These are phyloP conservation scores for Iselma pallidipennis DNA, from an alignment of 2,888 invertebrate genomes.

Conservation along the genomic window DNA sequence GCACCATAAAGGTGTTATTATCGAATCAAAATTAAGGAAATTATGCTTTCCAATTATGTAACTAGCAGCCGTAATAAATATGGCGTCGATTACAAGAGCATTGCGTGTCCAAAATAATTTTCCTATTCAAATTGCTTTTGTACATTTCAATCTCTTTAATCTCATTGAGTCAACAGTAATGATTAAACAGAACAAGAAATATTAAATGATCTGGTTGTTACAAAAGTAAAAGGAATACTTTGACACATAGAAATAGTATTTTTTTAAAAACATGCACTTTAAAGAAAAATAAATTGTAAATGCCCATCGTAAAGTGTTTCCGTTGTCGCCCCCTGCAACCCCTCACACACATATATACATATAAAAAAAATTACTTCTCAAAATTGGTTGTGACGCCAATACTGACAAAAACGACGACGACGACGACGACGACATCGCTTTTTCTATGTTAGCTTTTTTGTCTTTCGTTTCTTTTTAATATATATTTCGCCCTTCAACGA, in stretches of 20 bases:
- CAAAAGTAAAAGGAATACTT: no score
- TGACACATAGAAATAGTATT: no score
- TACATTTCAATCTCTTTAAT: not conserved
- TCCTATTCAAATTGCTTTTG: not conserved
- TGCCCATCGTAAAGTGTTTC: no score
- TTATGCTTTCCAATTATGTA: slow-evolving; percentile 1
- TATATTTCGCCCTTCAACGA: slow-evolving; percentile 1
- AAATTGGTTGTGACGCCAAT: slow-evolving; percentile 1
- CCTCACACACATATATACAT: no score
- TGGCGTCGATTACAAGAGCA: not conserved
- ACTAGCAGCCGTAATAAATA: slow-evolving; percentile 1
- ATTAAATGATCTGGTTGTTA: no score
- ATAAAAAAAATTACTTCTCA: not conserved
- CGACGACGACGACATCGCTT: no score
- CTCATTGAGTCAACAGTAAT: not conserved
- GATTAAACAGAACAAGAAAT: no score
- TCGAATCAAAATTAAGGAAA: not conserved
- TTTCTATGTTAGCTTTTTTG: not conserved
- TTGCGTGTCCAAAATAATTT: not conserved
- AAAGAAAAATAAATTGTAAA: no score
- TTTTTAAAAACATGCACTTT: no score
- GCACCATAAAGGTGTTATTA: not conserved
- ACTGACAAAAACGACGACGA: not conserved
- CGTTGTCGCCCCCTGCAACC: no score
- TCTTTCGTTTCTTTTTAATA: not conserved